Percentiles rank a stretch among this genome's conserved stretches.
phyloP scores from a whole-genome alignment of 2,888 invertebrate species.

The Bellardia bayeri region DNA sequence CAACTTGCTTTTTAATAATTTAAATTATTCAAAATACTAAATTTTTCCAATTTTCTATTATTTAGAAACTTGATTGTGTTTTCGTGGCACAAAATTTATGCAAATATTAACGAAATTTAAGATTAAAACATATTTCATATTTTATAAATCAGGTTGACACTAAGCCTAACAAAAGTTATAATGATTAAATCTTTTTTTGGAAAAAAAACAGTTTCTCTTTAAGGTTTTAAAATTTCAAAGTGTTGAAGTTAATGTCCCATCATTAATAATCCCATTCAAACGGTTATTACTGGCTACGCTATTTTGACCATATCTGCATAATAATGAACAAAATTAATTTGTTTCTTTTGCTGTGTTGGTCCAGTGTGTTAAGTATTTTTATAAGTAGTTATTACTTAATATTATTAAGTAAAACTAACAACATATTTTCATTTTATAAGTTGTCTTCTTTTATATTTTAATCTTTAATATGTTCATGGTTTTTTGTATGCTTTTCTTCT shows the following conservation, averaged over 20 bases:
- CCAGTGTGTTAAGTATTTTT: neutral
- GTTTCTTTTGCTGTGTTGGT: neutral
- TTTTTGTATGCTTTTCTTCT: neutral
- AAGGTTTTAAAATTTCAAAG: conserved; percentile 16
- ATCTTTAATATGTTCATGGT: neutral
- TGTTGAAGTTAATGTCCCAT: conserved; percentile 53
- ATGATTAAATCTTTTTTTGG: conserved; percentile 16
- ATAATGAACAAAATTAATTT: conserved; percentile 40
- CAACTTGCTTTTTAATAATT: neutral
- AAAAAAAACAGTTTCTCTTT: conserved; percentile 9
- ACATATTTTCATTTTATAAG: conserved; percentile 6
- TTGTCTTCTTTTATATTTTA: conserved; percentile 4
- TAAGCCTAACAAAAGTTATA: conserved; percentile 58
- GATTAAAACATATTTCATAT: conserved; percentile 59
- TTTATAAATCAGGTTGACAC: conserved; percentile 50
- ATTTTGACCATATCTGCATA: conserved; percentile 44
- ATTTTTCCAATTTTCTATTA: neutral
- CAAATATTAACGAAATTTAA: conserved; percentile 36
- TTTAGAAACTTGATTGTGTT: neutral
- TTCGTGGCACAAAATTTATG: conserved; percentile 36
- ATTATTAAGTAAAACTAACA: conserved; percentile 37
- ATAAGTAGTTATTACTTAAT: conserved; percentile 51
- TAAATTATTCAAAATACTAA: neutral
- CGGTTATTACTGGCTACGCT: conserved; percentile 5
- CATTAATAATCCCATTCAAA: conserved; percentile 48